A percentile compares a stretch with the other conserved stretches of the same genome.
These are phyloP conservation scores for Acrocyrtus sp. DNA, from an alignment of 2,888 invertebrate species.

Conservation along the genomic window DNA sequence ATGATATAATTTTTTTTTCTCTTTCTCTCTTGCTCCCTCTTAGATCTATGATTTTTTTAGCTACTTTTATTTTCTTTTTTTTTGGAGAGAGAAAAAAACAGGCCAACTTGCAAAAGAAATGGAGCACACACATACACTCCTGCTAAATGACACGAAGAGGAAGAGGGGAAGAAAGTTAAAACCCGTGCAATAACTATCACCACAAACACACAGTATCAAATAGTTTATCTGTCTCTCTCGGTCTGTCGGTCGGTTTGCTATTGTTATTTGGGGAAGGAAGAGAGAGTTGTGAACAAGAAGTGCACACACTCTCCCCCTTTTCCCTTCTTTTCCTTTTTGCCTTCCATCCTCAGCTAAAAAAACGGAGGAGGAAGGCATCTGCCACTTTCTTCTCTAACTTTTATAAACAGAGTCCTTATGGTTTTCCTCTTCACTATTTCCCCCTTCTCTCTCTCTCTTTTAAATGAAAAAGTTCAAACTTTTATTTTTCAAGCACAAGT, in stretches of 20 bases:
- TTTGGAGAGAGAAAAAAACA: too few species aligned
- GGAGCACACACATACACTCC: too few species aligned
- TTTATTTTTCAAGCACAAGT: constrained; percentile 29
- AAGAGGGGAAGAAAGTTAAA: not conserved
- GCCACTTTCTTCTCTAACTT: constrained; percentile 1
- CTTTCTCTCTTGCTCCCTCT: not conserved
- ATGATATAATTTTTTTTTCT: too few species aligned
- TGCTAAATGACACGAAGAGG: not conserved
- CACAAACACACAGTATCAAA: not conserved
- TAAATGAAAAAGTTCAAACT: constrained; percentile 40
- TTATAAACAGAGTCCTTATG: not conserved
- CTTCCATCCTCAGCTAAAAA: not conserved
- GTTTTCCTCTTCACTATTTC: not conserved
- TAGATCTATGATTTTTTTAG: too few species aligned
- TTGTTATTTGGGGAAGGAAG: not conserved
- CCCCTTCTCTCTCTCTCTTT: not conserved
- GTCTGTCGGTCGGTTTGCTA: too few species aligned
- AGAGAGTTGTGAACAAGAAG: too few species aligned
- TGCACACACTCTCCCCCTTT: not conserved
- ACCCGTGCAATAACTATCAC: not conserved
- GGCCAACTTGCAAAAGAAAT: too few species aligned
- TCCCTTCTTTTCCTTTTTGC: not conserved
- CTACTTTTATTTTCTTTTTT: too few species aligned
- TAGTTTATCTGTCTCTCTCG: not conserved
- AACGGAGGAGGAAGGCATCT: not conserved